Conservation (phyloP, 2,113 vertebrate species). For the Aepyceros melampus region DNA sequence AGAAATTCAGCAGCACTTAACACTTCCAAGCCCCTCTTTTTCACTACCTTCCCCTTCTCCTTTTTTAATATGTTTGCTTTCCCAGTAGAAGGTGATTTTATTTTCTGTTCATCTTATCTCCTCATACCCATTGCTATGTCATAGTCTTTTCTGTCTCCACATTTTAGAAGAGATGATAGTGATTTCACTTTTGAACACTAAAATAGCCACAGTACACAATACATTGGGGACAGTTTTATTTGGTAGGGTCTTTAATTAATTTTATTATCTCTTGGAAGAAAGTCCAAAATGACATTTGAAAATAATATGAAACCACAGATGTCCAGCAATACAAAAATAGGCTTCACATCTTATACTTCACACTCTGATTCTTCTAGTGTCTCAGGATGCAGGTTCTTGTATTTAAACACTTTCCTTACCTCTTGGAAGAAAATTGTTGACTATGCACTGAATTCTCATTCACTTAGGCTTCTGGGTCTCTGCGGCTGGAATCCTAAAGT, state of each 20-base stretch:
- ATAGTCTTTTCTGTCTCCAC: neutral
- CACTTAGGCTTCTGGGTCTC: neutral
- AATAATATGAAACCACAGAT: slow-evolving; percentile 44
- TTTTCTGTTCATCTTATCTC: neutral
- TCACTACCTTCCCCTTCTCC: neutral
- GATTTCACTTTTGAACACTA: slow-evolving; percentile 10
- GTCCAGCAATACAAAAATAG: slow-evolving; percentile 41
- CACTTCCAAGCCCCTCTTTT: no score
- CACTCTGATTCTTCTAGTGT: neutral
- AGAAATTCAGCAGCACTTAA: neutral
- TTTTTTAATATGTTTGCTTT: neutral
- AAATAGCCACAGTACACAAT: neutral
- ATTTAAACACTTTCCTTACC: neutral
- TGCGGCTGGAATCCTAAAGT: neutral
- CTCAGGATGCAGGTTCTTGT: neutral
- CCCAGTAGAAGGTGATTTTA: neutral
- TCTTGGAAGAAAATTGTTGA: neutral
- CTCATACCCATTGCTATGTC: neutral
- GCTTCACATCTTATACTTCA: neutral
- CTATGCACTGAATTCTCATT: neutral
- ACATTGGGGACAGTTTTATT: slow-evolving; percentile 8
- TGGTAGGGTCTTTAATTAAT: slow-evolving; percentile 39
- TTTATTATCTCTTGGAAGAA: slow-evolving; percentile 41
- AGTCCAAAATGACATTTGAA: slow-evolving; percentile 26
- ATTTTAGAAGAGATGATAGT: neutral